These are phyloP conservation scores for Artemia franciscana DNA, from an alignment of 1,140 invertebrate genomes.

Conservation along the genomic window DNA sequence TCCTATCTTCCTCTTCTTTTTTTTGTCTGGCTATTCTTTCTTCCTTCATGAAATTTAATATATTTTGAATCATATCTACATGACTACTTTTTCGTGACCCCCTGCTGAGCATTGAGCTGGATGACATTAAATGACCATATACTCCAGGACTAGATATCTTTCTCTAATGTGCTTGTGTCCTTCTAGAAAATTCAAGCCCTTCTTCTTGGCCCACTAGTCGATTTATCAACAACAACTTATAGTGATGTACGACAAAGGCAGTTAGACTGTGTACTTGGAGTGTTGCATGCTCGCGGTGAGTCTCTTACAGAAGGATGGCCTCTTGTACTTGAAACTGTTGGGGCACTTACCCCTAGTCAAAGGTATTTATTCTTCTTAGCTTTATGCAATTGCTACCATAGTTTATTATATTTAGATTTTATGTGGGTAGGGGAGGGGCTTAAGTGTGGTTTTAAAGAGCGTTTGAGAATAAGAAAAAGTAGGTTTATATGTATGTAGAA, in stretches of 20 bases:
- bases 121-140: too few relatives aligned
- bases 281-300: constrained; percentile 78
- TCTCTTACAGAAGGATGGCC: constrained; percentile 81
- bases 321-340: constrained; percentile 74
- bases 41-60: too few relatives aligned
- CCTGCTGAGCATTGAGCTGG: too few relatives aligned
- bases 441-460: too few relatives aligned
- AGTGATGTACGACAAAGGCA: constrained; percentile 83
- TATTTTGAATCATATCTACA: too few relatives aligned
- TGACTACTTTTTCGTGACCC: too few relatives aligned
- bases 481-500: too few relatives aligned
- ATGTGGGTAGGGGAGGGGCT: too few relatives aligned
- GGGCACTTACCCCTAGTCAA: constrained; percentile 73
- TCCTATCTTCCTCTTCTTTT: not conserved
- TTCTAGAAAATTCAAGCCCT: constrained; percentile 54
- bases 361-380: constrained; percentile 31
- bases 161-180: too few relatives aligned
- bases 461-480: too few relatives aligned
- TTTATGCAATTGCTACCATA: not conserved
- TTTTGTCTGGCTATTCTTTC: too few relatives aligned
- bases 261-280: constrained; percentile 75
- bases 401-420: not conserved
- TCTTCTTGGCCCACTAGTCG: constrained; percentile 62
- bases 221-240: constrained; percentile 65
- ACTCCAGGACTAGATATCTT: too few relatives aligned